Base-by-base conservation (phyloP, 2,888 invertebrate genomes). In the Fissipunctia ypsillon region DNA sequence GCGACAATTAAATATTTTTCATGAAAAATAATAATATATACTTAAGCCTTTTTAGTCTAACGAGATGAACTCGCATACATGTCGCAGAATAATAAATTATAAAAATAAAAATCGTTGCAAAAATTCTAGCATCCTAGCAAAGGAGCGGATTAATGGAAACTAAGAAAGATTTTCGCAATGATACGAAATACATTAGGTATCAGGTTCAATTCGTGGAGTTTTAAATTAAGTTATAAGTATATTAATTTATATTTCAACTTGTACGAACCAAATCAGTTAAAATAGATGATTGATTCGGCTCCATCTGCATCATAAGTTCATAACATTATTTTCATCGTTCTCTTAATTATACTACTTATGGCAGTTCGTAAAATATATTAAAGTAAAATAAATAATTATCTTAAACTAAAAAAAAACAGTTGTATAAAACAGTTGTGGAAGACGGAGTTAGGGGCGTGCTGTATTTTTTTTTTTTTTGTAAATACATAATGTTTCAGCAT, bases 331-430 rank as follows among this genome's bases (percentile, higher is more conserved):
- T 65, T 73, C 67, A 78, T 77, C 64, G 66, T 76, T 88, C 84
- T 71, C 87, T 87, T 93, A 90, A 88, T 88, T 93, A 87, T 84
- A 81, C 87, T 90, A 94, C 94, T 94, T 95, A 95, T 95, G 95
- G 95, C 95, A 95, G 92, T 94, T 94, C 89, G 85, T 89, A 91
- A 90, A 90, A 70, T 72, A 61, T 48, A 86, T 88, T 91, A 91
- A 75, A 87, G 80, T 91, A 93, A 91, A 95, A 95, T 94, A 95
- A 95, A 95, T 95, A 95, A 90, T 90, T 87, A 85, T 82, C 85
- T 85, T 82, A 80, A 72, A 63, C 65, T 83, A 84, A 65, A 41
- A 45, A 70, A 76, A 68, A 81, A 76, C 64, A 50, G 31, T 60
- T 81, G 68, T 66, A 45, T 72, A 76, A 68, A 81, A 76, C 64